Conservation (phyloP, 2,113 vertebrate species). For the Rhynchomys soricoides region DNA sequence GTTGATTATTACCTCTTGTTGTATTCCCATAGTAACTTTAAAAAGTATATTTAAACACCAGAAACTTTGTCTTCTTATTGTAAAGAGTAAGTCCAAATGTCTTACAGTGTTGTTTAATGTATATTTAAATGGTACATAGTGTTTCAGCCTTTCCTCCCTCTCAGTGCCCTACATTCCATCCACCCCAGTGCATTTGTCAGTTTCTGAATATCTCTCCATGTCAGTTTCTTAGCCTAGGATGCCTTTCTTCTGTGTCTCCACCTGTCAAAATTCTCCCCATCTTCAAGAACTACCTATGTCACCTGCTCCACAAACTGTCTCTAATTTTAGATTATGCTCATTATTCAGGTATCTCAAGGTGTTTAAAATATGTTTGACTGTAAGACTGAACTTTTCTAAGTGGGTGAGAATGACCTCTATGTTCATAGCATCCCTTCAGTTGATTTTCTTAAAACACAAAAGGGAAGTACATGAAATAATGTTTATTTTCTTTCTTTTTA, state of each 20-base stretch:
- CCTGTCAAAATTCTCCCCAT: constrained; percentile 61
- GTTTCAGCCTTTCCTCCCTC: not conserved
- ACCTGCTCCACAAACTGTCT: constrained; percentile 38
- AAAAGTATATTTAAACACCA: not conserved
- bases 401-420: not conserved
- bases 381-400: constrained; percentile 2
- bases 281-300: constrained; percentile 41
- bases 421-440: not conserved
- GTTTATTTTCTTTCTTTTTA: constrained; percentile 9
- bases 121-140: not conserved
- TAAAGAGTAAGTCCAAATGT: not conserved
- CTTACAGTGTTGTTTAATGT: not conserved
- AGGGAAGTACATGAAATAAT: not conserved
- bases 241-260: constrained; percentile 15
- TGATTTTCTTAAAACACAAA: not conserved
- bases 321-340: constrained; percentile 66
- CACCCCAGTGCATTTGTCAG: not conserved
- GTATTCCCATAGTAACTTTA: not conserved
- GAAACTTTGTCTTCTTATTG: not conserved
- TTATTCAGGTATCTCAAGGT: constrained; percentile 51
- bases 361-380: constrained; percentile 52
- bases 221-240: constrained; percentile 38
- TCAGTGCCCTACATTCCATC: not conserved
- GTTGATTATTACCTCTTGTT: not conserved
- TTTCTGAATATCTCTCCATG: constrained; percentile 42